A percentile compares a stretch with the other conserved stretches of the same genome.
These are phyloP conservation scores for Sebastes elongatus DNA, from an alignment of 2,797 vertebrate species.

Conservation along the genomic window DNA sequence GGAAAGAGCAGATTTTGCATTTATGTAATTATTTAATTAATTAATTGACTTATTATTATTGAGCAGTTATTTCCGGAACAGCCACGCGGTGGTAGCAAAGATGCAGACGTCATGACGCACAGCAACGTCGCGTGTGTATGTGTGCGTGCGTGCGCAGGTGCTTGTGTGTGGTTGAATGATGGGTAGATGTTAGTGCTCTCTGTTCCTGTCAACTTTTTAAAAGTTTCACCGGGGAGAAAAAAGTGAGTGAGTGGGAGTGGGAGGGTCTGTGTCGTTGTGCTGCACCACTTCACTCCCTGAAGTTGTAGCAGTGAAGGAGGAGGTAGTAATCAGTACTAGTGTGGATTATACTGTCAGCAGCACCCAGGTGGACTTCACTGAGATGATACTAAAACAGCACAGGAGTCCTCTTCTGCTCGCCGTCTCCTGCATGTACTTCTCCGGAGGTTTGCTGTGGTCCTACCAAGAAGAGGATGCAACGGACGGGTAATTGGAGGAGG, in stretches of 20 bases:
- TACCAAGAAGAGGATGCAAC: slow-evolving; percentile 88
- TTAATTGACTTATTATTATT: not conserved
- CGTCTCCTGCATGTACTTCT: slow-evolving; percentile 76
- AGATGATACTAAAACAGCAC: slow-evolving; percentile 70
- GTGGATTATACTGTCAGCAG: slow-evolving; percentile 35
- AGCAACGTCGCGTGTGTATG: not conserved
- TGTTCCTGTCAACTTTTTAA: not conserved
- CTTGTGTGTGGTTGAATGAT: not conserved
- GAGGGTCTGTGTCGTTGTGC: slow-evolving; percentile 47
- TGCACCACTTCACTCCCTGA: not conserved
- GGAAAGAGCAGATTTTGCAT: not conserved
- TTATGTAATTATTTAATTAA: not conserved
- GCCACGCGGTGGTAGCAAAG: slow-evolving; percentile 69
- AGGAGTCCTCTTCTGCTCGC: slow-evolving; percentile 68
- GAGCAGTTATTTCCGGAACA: not conserved
- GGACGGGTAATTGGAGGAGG: slow-evolving; percentile 83
- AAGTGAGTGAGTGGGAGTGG: slow-evolving; percentile 34
- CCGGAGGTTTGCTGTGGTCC: slow-evolving; percentile 86
- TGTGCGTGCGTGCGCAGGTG: not conserved
- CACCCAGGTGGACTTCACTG: slow-evolving; percentile 56
- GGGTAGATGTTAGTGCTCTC: not conserved
- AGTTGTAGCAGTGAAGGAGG: slow-evolving; percentile 13
- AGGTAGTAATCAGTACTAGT: slow-evolving; percentile 18
- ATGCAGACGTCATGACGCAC: slow-evolving; percentile 26
- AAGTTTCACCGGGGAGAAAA: not conserved